phyloP scores from a whole-genome alignment of 2,113 vertebrate genomes.

The Solea solea region DNA sequence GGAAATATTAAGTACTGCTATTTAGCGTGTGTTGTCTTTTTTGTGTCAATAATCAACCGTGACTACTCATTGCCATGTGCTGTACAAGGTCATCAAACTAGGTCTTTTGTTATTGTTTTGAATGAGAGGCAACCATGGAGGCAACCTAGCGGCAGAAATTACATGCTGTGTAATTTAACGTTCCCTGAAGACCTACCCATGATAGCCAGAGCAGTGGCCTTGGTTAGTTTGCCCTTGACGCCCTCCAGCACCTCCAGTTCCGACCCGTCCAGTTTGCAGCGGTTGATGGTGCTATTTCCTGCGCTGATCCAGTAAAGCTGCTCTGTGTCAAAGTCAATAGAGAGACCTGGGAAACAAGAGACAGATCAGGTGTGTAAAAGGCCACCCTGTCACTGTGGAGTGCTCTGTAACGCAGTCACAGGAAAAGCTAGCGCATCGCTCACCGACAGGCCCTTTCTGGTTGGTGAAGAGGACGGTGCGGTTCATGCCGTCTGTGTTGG shows the following conservation, averaged over 20 bases:
- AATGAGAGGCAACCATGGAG: no score
- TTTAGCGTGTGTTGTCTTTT: no score
- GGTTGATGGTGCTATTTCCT: constrained; percentile 91
- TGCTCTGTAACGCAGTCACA: constrained; percentile 9
- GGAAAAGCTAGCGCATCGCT: constrained; percentile 26
- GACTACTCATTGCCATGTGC: no score
- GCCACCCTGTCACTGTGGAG: constrained; percentile 19
- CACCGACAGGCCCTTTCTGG: constrained; percentile 95
- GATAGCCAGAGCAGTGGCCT: constrained; percentile 93
- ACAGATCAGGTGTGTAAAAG: not conserved
- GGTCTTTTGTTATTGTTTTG: no score
- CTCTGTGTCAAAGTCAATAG: constrained; percentile 89
- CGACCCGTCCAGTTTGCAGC: constrained; percentile 90
- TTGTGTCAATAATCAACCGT: no score
- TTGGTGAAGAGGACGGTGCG: constrained; percentile 88
- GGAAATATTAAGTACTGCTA: no score
- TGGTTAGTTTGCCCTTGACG: constrained; percentile 87
- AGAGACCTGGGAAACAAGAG: constrained; percentile 82
- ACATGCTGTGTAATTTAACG: not conserved
- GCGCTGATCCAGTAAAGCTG: constrained; percentile 97
- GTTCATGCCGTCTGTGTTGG: constrained; percentile 95
- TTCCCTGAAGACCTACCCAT: constrained; percentile 85
- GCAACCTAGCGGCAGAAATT: not conserved
- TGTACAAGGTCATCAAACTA: no score
- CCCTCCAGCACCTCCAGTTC: constrained; percentile 86